A percentile compares a stretch with the other conserved stretches of the same genome.
phyloP scores from a whole-genome alignment of 1,140 invertebrate species.

The Ylistrum balloti region DNA sequence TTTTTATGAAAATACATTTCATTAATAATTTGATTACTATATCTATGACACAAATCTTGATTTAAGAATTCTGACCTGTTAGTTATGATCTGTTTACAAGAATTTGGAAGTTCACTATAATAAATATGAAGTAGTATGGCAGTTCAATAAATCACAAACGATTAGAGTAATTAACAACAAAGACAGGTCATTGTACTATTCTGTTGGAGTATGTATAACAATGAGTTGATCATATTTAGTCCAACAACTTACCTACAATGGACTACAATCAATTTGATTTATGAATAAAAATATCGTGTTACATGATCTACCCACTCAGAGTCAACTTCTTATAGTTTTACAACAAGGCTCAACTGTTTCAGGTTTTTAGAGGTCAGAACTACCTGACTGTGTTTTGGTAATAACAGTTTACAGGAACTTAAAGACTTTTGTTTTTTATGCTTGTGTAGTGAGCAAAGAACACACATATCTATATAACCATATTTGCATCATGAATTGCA shows the following conservation, averaged over 20 bases:
- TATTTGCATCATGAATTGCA: constrained; percentile 8
- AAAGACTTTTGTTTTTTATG: constrained; percentile 36
- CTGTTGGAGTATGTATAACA: neutral
- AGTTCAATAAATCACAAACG: constrained; percentile 32
- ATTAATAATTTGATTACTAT: no score
- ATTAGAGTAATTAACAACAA: neutral
- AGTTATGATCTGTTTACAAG: constrained; percentile 20
- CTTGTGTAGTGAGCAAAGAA: neutral
- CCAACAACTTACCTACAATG: constrained; percentile 4
- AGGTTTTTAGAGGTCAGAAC: constrained; percentile 7
- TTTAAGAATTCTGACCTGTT: neutral
- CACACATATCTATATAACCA: neutral
- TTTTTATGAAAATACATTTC: no score
- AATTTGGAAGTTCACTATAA: neutral
- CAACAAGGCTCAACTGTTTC: neutral
- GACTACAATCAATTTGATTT: constrained; percentile 9
- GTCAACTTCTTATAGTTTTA: constrained; percentile 35
- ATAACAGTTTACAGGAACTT: neutral
- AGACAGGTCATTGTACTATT: neutral
- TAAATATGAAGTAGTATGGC: neutral
- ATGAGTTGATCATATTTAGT: constrained; percentile 35
- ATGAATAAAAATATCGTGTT: constrained; percentile 28
- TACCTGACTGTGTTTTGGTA: constrained; percentile 9
- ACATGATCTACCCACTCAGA: constrained; percentile 22
- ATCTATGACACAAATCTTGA: no score